phyloP scores from a whole-genome alignment of 2,888 invertebrate genomes.

The Andrena trimmerana region DNA sequence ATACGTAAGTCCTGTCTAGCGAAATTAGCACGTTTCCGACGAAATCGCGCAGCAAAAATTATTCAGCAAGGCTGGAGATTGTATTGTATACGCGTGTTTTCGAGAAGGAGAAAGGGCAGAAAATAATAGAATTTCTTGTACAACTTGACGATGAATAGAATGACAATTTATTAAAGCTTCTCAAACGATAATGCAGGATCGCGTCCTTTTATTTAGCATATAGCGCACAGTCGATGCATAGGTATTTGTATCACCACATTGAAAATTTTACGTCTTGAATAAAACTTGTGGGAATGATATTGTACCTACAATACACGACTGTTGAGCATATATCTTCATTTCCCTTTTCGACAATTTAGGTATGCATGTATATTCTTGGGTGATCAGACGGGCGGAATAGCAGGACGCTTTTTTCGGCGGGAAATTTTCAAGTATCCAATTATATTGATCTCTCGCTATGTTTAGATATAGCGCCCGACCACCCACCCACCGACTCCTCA shows the following conservation, averaged over 20 bases:
- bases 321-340: not conserved
- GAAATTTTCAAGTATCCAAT: constrained; percentile 35
- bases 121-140: constrained; percentile 33
- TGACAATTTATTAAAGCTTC: not conserved
- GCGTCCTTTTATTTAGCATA: not conserved
- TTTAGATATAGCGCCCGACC: constrained; percentile 46
- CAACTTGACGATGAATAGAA: not conserved
- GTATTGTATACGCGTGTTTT: constrained; percentile 68
- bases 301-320: too few relatives aligned
- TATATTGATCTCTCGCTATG: constrained; percentile 63
- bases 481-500: not conserved
- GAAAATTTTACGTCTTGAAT: too few relatives aligned
- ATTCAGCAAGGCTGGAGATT: constrained; percentile 80
- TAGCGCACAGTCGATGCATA: too few relatives aligned
- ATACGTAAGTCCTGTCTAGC: constrained; percentile 69
- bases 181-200: not conserved
- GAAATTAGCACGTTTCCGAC: constrained; percentile 73
- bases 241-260: too few relatives aligned
- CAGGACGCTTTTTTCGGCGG: constrained; percentile 12
- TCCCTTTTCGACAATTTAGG: not conserved
- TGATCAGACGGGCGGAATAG: not conserved
- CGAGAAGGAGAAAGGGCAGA: constrained; percentile 74
- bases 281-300: too few relatives aligned
- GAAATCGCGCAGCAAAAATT: constrained; percentile 78
- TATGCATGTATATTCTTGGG: not conserved